Percentiles rank a stretch among this genome's conserved stretches.
Conservation (phyloP, 2,113 vertebrate genomes). For the Dissostichus mawsoni region DNA sequence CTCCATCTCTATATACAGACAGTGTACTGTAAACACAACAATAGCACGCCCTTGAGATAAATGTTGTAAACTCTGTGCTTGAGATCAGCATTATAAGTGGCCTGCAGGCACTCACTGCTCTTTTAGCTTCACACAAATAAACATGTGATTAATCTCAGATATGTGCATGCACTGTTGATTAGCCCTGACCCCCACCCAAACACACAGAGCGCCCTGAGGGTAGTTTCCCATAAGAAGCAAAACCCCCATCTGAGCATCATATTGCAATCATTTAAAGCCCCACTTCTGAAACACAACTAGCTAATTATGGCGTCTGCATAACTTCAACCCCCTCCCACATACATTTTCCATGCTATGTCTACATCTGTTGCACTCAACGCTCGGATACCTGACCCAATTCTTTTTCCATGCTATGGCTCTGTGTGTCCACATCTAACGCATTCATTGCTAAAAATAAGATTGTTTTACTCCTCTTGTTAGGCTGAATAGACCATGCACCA, state of each 20-base stretch:
- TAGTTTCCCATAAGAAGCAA: slow-evolving; percentile 60
- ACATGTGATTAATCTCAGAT: slow-evolving; percentile 56
- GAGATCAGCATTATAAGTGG: slow-evolving; percentile 25
- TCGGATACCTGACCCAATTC: slow-evolving; percentile 54
- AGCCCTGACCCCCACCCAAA: slow-evolving; percentile 39
- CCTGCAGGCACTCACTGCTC: slow-evolving; percentile 17
- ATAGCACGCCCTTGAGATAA: background rate
- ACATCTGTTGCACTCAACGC: slow-evolving; percentile 44
- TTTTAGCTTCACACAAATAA: slow-evolving; percentile 35
- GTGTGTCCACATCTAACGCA: slow-evolving; percentile 45
- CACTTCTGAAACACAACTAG: slow-evolving; percentile 65
- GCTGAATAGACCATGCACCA: slow-evolving; percentile 5
- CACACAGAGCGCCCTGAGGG: slow-evolving; percentile 22
- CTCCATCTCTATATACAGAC: slow-evolving; percentile 8
- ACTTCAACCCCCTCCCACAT: slow-evolving; percentile 37
- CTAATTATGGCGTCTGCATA: slow-evolving; percentile 75
- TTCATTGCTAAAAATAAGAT: slow-evolving; percentile 41
- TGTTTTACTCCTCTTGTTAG: slow-evolving; percentile 22
- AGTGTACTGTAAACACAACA: slow-evolving; percentile 33
- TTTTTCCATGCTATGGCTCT: slow-evolving; percentile 42
- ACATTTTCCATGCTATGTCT: slow-evolving; percentile 72
- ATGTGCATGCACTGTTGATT: slow-evolving; percentile 37
- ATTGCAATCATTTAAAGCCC: slow-evolving; percentile 71
- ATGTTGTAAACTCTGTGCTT: background rate
- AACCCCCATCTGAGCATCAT: slow-evolving; percentile 49